Evolutionary conservation across 2,888 invertebrate genomes (phyloP).

Genomic region (Diplazon laetatorius): DNA sequence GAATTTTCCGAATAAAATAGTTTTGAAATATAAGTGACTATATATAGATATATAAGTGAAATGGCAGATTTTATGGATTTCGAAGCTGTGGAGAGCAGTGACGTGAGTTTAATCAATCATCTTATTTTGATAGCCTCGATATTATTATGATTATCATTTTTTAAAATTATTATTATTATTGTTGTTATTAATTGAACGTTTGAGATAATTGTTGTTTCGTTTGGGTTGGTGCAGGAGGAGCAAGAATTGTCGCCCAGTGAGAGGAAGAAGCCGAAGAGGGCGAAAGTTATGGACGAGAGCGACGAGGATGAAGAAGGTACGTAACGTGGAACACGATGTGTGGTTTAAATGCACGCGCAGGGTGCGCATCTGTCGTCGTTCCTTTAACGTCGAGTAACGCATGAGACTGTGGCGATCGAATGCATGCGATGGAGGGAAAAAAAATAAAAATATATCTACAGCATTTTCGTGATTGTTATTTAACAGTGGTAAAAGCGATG

Average conservation of each 20-base stretch:
- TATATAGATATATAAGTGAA: conserved; percentile 8
- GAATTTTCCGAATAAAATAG: conserved; percentile 5
- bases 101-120: conserved; percentile 65
- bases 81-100: conserved; percentile 74
- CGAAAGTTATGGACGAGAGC: conserved; percentile 93
- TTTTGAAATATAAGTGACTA: too few relatives aligned
- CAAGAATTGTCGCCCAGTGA: conserved; percentile 89
- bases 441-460: neutral
- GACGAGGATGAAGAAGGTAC: conserved; percentile 94
- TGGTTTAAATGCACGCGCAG: neutral
- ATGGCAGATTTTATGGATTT: conserved; percentile 71
- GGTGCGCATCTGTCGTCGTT: neutral
- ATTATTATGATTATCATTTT: neutral
- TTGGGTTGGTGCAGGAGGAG: conserved; percentile 84
- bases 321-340: neutral
- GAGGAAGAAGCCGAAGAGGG: conserved; percentile 89
- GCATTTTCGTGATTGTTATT: too few relatives aligned
- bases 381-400: neutral
- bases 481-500: too few relatives aligned
- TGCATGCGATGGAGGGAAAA: neutral
- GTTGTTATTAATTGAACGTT: neutral
- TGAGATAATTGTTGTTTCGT: neutral
- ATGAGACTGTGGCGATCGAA: neutral
- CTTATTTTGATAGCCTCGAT: neutral
- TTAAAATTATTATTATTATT: conserved; percentile 1